Evolutionary conservation across 1,140 invertebrate species (phyloP), one percentile per base, ranked within the genome.

Genomic region (Danaus melanippus): DNA sequence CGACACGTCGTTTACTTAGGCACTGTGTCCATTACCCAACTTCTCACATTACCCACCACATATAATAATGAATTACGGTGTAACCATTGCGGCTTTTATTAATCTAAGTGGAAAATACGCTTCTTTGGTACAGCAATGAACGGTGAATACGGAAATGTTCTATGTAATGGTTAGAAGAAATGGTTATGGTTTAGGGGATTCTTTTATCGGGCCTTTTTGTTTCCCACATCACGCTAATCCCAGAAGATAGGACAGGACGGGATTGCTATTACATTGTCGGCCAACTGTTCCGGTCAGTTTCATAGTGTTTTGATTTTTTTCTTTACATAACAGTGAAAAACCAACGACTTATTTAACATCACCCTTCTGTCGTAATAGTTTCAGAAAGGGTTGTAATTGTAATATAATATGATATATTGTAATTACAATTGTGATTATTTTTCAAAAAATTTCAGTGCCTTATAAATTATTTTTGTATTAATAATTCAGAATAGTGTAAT

Each of bases 1-100:
- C 56, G 49, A 32, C 55, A 63, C 48, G 55, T 68, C 60, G 60
- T 68, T 68, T 42, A 53, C 32, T 50, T 32, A 46, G 44, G 43
- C 46, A 53, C 39, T 40, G 11, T 49, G 44, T 41, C 17, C 17
- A 41, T 57, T 42, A 46, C 9, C 39, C 10, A 21, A 53, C 42
- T 50, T 11, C 41, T 42, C 11, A 42, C 17, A 41, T 10, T 51
- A 47, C 39, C 39, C n/a, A n/a, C 11, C 32, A 49, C 46, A 45
- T 12, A 53, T 8, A 12, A 9, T 53, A 11, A 40, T 5, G 10
- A 44, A 9, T 32, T 32, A 15, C 40, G 11, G 9, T 8, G 2
- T 12, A 21, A 44, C 4, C 57, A 59, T 59, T 59, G 57, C 57
- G n/a, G 10, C 8, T 45, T 59, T 11, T 10, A 32, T 41, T 17